Evolutionary conservation across 2,888 invertebrate genomes (phyloP).

Genomic region (Lysandra coridon): DNA sequence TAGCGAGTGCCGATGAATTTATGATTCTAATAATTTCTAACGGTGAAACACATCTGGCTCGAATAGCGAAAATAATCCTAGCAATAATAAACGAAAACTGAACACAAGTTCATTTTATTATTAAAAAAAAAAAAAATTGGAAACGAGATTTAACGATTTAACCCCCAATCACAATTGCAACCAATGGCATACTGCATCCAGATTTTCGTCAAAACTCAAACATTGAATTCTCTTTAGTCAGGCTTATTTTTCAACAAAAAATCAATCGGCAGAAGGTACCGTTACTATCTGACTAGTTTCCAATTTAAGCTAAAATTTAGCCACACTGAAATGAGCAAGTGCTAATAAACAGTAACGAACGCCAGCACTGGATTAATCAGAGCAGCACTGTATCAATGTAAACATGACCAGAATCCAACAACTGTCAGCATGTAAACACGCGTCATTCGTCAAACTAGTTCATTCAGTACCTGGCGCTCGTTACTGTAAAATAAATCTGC

Average conservation of each 20-base stretch:
- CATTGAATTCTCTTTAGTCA: constrained; percentile 27
- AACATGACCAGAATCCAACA: not conserved
- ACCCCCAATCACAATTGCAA: not conserved
- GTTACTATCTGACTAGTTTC: not conserved
- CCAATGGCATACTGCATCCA: not conserved
- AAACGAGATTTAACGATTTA: constrained; percentile 35
- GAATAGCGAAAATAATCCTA: constrained; percentile 32
- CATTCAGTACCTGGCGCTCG: too few species aligned
- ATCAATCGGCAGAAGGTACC: not conserved
- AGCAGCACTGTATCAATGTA: not conserved
- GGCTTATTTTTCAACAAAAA: not conserved
- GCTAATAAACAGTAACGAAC: not conserved
- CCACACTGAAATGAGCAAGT: not conserved
- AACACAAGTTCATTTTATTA: constrained; percentile 36
- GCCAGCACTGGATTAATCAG: not conserved
- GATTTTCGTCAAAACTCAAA: not conserved
- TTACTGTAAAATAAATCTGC: too few species aligned
- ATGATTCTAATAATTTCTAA: constrained; percentile 19
- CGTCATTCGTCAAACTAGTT: too few species aligned
- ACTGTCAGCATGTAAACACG: not conserved
- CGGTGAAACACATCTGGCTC: constrained; percentile 34
- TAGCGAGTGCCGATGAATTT: constrained; percentile 23
- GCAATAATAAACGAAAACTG: constrained; percentile 36
- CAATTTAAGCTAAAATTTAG: too few species aligned
- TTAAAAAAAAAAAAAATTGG: not conserved